Base-by-base conservation (phyloP, 92 coral and sea anemone genomes). In the Montipora capitata region DNA sequence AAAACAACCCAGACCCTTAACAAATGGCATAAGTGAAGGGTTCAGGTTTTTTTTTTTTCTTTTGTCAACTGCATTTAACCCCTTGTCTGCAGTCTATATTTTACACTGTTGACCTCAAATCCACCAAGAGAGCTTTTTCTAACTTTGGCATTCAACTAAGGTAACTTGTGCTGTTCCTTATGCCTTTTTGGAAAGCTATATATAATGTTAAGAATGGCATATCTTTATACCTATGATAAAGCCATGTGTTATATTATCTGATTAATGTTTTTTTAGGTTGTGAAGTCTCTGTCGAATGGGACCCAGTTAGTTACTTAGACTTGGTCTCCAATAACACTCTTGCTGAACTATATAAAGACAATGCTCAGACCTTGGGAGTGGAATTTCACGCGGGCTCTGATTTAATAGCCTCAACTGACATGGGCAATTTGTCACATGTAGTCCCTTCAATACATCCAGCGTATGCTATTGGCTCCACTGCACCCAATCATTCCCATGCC, bases 331-430 rank as follows among this genome's bases (percentile, higher is more conserved):
- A 94, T 85, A 79, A 86, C 51, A 89, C 90, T 52, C 87, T 97
- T 80, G 99, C 98, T 27, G 65, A 81, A 44, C 79, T 94, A 17
- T 97, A 97, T 77, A 95, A 97, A 84, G 82, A 88, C 27, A 90
- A 97, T 93, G 97, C 99, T 4, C 96, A 96, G 78, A 85, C 86
- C n/a, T 75, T 95, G 15, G 99, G 98, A 35, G 92, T 94, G 43
- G 73, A 75, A 68, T 97, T 92, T 82, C 88, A 79, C 18, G 35
- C 35, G 35, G 87, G 72, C 42, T 76, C 61, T 64, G 68, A 76
- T 10, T 76, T 82, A 14, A 45, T 65, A 56, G 93, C 88, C 7
- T 89, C 93, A 11, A 92, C 95, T 16, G 98, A 95, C 85, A 95
- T 95, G 98, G 98, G 96, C 4, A 95, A 95, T 84, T 93, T 95